Conservation (phyloP, 2,797 vertebrate genomes). For the Antennarius maculatus region DNA sequence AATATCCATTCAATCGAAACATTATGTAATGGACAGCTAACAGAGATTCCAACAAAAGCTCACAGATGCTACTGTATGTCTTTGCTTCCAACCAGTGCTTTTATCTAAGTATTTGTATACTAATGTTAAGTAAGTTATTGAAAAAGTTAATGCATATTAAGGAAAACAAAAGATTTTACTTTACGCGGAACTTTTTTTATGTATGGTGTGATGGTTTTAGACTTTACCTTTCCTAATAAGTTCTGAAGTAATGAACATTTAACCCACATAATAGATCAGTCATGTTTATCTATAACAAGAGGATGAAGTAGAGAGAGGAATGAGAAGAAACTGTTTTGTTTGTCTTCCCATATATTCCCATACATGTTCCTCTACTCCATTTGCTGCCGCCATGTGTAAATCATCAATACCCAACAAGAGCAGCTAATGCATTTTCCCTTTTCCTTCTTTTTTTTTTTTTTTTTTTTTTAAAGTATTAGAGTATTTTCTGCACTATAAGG, state of each 20-base stretch:
- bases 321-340: not conserved
- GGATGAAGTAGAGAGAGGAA: not conserved
- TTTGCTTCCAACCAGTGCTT: not conserved
- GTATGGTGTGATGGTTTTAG: too few species aligned
- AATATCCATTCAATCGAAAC: constrained; percentile 63
- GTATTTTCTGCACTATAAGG: too few species aligned
- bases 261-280: not conserved
- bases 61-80: constrained; percentile 7
- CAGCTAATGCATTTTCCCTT: too few species aligned
- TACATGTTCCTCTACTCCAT: too few species aligned
- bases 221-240: not conserved
- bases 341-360: not conserved
- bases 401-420: too few species aligned
- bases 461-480: too few species aligned
- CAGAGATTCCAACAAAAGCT: constrained; percentile 33
- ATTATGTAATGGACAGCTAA: constrained; percentile 53
- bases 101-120: too few species aligned
- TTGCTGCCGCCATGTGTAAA: too few species aligned
- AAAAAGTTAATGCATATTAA: too few species aligned
- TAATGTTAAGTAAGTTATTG: not conserved
- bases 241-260: not conserved
- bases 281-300: not conserved
- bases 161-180: too few species aligned
- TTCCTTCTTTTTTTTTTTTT: too few species aligned
- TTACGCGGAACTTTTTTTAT: too few species aligned